A percentile compares a stretch with the other conserved stretches of the same genome.
phyloP scores from a whole-genome alignment of 1,140 invertebrate species.

The Drosophila lacteicornis region DNA sequence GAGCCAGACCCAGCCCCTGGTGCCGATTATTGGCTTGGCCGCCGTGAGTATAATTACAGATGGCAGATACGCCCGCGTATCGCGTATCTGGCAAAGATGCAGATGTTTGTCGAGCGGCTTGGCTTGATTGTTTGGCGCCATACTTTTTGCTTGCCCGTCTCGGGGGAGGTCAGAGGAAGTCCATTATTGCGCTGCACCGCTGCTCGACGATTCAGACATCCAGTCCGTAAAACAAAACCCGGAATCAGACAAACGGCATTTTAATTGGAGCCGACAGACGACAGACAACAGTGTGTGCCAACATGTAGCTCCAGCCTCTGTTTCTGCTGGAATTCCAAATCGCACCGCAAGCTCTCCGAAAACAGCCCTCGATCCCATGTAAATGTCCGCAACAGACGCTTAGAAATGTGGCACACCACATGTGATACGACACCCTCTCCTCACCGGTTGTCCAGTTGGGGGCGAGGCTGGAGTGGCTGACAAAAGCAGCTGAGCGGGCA shows the following conservation, averaged over 20 bases:
- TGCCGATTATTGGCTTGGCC: conserved; percentile 26
- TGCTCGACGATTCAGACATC: conserved; percentile 20
- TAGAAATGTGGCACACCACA: conserved; percentile 40
- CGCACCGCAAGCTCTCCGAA: conserved; percentile 5
- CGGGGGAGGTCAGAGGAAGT: conserved; percentile 52
- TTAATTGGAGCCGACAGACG: conserved; percentile 63
- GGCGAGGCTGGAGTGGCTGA: neutral
- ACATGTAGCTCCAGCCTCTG: conserved; percentile 20
- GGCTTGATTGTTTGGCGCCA: conserved; percentile 67
- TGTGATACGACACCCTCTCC: conserved; percentile 1
- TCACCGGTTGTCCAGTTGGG: neutral
- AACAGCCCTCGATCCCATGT: conserved; percentile 14
- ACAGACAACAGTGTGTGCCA: conserved; percentile 5
- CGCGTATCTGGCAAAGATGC: conserved; percentile 8
- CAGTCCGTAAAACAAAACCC: conserved; percentile 17
- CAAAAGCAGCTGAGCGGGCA: conserved; percentile 42
- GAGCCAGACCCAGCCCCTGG: neutral
- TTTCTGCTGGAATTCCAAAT: conserved; percentile 8
- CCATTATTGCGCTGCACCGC: conserved; percentile 60
- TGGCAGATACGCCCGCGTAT: conserved; percentile 36
- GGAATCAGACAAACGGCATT: conserved; percentile 64
- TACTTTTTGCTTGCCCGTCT: conserved; percentile 64
- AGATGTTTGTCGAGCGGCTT: conserved; percentile 21
- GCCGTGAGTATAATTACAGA: conserved; percentile 35
- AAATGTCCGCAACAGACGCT: conserved; percentile 42